Evolutionary conservation across 1,140 invertebrate genomes (phyloP), one percentile per base, ranked within the genome.

Genomic region (Belonocnema kinseyi): DNA sequence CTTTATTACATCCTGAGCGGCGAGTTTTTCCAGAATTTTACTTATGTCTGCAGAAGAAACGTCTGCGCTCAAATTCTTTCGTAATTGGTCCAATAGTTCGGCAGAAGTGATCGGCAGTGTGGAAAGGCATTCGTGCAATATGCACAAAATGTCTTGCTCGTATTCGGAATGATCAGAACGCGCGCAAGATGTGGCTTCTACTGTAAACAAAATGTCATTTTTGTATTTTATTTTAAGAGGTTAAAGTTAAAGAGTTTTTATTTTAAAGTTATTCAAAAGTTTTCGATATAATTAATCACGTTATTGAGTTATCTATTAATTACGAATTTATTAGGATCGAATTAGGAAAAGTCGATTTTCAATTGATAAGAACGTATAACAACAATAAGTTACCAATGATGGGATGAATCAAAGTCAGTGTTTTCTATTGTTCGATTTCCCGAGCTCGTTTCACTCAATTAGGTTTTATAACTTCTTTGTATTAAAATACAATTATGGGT

Each of bases 21-120:
- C 94, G 92, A 98, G 95, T 89, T 98, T 98, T 81, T 96, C 94
- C 0, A 98, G 87, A 71, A 98, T 93, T 91, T 96, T 95, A 79
- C 95, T 94, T 17, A 97, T 93, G 82, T 94, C 91, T 51, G 93
- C 88, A 84, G 95, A 93, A 46, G 92, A 92, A 13, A 95, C 92
- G 87, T 93, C 89, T 75, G 93, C 91, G 74, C 93, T 93, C 14
- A 95, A 86, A 78, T 92, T 90, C 82, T 93, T 93, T n/a, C 93
- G 92, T 13, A 96, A 92, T 76, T 93, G 92, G 50, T 93, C 89
- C 26, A 93, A 91, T 21, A 97, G 90, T 72, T 95, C 93, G 52
- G 92, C 92, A 1, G 96, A 96, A 74, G 95, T 95, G 16, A 95
- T 94, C 14, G 97, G 97, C 76, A 97, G 91, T 85, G 95, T 94